A percentile compares a stretch with the other conserved stretches of the same genome.
Conservation (phyloP, 2,888 invertebrate species). For the Schizotus pectinicornis region DNA sequence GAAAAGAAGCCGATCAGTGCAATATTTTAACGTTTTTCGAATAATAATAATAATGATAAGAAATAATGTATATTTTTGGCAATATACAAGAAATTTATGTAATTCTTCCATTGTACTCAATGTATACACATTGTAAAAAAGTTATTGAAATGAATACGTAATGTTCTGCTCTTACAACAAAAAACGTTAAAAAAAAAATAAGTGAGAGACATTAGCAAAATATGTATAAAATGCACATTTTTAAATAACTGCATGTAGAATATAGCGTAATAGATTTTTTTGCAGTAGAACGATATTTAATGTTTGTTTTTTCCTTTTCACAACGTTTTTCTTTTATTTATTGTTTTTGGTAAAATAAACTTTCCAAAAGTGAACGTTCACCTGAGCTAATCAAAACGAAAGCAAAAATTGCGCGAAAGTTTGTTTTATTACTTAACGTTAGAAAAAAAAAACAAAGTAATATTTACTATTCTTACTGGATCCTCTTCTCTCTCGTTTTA, state of each 20-base stretch:
- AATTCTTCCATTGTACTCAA: slow-evolving; percentile 56
- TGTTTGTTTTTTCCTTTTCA: too few relatives aligned
- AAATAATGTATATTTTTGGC: slow-evolving; percentile 51
- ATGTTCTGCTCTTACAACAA: slow-evolving; percentile 36
- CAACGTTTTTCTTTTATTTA: too few relatives aligned
- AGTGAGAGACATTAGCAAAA: slow-evolving; percentile 48
- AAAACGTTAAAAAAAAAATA: slow-evolving; percentile 23
- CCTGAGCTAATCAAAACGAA: slow-evolving; percentile 4
- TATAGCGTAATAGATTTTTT: slow-evolving; percentile 51
- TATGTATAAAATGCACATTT: slow-evolving; percentile 57
- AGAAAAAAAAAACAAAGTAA: too few relatives aligned
- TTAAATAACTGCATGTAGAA: slow-evolving; percentile 57
- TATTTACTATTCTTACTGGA: too few relatives aligned
- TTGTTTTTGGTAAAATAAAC: slow-evolving; percentile 36
- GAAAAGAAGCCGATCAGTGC: slow-evolving; percentile 40
- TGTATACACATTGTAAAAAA: slow-evolving; percentile 56
- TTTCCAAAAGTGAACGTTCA: slow-evolving; percentile 33
- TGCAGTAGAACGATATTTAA: slow-evolving; percentile 46
- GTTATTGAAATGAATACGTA: slow-evolving; percentile 52
- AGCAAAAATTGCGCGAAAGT: slow-evolving; percentile 40
- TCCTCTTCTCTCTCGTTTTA: slow-evolving; percentile 30
- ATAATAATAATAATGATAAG: slow-evolving; percentile 26
- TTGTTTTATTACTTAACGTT: slow-evolving; percentile 42
- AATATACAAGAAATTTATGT: slow-evolving; percentile 50
- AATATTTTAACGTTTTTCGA: slow-evolving; percentile 51